Conservation (phyloP, 2,888 invertebrate species). For the Melanargia galathea region DNA sequence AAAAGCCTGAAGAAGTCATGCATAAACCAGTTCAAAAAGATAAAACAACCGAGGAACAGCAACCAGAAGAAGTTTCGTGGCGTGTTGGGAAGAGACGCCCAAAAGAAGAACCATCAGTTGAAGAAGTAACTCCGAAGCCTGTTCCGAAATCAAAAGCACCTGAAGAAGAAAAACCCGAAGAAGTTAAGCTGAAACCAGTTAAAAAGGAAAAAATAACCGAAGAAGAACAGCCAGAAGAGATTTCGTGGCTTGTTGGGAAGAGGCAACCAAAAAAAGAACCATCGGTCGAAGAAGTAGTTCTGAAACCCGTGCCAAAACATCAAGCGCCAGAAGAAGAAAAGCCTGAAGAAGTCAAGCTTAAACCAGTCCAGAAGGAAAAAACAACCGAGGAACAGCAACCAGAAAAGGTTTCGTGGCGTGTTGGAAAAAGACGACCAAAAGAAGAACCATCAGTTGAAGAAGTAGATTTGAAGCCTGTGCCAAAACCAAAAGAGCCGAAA, state of each 20-base stretch:
- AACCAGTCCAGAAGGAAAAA: slow-evolving; percentile 47
- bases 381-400: slow-evolving; percentile 46
- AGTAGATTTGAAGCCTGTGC: slow-evolving; percentile 63
- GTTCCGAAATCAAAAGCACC: slow-evolving; percentile 52
- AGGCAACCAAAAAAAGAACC: slow-evolving; percentile 43
- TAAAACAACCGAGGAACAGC: slow-evolving; percentile 55
- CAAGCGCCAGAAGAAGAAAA: slow-evolving; percentile 54
- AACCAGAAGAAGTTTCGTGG: slow-evolving; percentile 59
- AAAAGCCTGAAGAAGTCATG: slow-evolving; percentile 59
- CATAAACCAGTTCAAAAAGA: slow-evolving; percentile 46
- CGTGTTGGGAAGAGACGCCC: slow-evolving; percentile 51
- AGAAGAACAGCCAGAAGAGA: too few species aligned
- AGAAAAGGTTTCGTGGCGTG: slow-evolving; percentile 55
- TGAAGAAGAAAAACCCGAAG: slow-evolving; percentile 55
- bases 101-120: slow-evolving; percentile 53
- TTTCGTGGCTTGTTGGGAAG: slow-evolving; percentile 54
- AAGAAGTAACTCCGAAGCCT: slow-evolving; percentile 75
- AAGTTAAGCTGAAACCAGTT: slow-evolving; percentile 49
- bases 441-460: slow-evolving; percentile 62
- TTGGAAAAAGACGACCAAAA: slow-evolving; percentile 50
- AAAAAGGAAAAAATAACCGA: slow-evolving; percentile 47
- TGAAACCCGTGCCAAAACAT: slow-evolving; percentile 47
- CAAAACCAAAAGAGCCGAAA: slow-evolving; percentile 40
- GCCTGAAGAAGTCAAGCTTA: slow-evolving; percentile 49
- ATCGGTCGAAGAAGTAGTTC: not conserved